phyloP scores from a whole-genome alignment of 2,113 vertebrate genomes.

The Willisornis vidua region DNA sequence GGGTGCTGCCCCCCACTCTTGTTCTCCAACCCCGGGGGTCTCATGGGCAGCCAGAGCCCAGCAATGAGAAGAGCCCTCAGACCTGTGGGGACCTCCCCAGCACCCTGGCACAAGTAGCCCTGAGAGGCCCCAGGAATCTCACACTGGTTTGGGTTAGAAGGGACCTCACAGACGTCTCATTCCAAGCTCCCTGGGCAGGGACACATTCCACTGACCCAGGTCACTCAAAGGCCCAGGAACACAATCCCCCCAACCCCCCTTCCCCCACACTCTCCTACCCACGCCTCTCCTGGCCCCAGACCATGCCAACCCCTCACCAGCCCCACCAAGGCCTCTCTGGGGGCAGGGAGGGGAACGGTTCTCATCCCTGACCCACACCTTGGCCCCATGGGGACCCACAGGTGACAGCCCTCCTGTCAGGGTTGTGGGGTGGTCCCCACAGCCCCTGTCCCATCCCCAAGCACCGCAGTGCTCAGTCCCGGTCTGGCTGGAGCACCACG shows the following conservation, averaged over 20 bases:
- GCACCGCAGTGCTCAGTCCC: not conserved
- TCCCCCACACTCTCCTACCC: not conserved
- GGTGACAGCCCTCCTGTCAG: not conserved
- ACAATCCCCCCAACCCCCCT: not conserved
- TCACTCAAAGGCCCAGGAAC: not conserved
- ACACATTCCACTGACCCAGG: not conserved
- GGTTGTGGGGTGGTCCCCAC: not conserved
- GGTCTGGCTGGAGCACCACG: not conserved
- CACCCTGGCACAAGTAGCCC: not conserved
- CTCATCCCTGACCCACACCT: not conserved
- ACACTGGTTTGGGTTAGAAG: not conserved
- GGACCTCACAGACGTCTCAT: not conserved
- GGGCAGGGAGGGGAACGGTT: not conserved
- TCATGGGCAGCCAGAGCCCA: rapidly evolving
- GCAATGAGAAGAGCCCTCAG: not conserved
- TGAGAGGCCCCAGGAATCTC: not conserved
- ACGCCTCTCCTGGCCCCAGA: not conserved
- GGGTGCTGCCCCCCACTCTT: not conserved
- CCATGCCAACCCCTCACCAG: not conserved
- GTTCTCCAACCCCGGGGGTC: not conserved
- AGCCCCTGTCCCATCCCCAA: not conserved
- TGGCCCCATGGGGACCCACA: not conserved
- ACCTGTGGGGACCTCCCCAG: not conserved
- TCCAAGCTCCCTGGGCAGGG: not conserved
- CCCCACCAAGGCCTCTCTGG: not conserved